Base-by-base conservation (phyloP, 2,888 invertebrate genomes). In the Isotomurus palustris region DNA sequence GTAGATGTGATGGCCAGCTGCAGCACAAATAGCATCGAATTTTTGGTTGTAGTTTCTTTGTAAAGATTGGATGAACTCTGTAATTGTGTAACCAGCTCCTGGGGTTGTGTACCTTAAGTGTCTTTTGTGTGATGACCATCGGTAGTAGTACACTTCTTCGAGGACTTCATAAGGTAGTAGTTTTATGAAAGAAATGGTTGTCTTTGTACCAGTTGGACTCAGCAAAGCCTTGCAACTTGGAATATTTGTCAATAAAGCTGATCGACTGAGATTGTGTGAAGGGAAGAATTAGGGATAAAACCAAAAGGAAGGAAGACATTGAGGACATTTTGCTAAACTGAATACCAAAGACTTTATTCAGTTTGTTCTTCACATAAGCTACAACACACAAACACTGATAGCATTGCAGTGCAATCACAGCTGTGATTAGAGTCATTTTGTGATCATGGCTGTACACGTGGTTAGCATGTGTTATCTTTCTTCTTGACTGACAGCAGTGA, bases 1-100 rank as follows among this genome's bases (percentile, higher is more conserved):
- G 27, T 58, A 56, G 19, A 64, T 61, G 38, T 64, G 64, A 54
- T 64, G 64, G 2, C 64, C 64, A 25, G 60, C 60, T 12, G 64
- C 64, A 3, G 60, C 60, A 44, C 56, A 58, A 8, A 64, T 64
- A 14, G 60, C 60, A 14, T 60, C 64, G 38, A 58, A 64, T 45
- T 64, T 64, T 10, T 50, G 47, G 6, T 57, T 47, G 28, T 61
- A 60, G 1, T 35, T 41, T 0, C 51, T 47, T 28, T 58, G 49
- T 40, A 32, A 14, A 8, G 32, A 10, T 32, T 64, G 57, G n/a
- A 64, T 53, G 36, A 64, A 64, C 51, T 64, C 64, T 1, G 64
- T 64, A 3, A 64, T 50, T 14, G 49, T 50, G 44, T 58, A 64
- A 1, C 64, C 64, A 28, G 54, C 60, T 27, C 60, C 56, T 0